phyloP scores from a whole-genome alignment of 2,888 invertebrate species.

The Plagiodera versicolora region DNA sequence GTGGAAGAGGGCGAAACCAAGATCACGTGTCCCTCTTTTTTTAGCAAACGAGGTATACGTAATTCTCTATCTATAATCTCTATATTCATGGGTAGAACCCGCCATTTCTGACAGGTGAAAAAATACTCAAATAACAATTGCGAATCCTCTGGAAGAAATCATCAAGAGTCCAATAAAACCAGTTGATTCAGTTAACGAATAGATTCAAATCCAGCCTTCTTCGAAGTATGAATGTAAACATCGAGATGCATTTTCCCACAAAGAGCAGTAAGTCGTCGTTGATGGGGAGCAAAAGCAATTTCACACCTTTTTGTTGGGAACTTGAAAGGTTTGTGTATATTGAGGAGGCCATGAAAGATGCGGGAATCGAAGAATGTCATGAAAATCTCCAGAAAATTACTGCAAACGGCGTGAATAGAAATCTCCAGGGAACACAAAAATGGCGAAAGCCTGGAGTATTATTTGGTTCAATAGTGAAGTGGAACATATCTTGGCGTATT shows the following conservation, averaged over 20 bases:
- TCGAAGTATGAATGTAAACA: background rate
- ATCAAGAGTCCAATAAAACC: background rate
- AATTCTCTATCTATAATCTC: too few relatives aligned
- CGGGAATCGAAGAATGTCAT: constrained; percentile 7
- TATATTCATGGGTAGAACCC: too few relatives aligned
- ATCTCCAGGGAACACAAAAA: background rate
- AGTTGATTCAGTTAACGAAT: background rate
- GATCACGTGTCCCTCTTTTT: too few relatives aligned
- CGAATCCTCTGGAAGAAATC: too few relatives aligned
- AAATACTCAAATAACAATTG: too few relatives aligned
- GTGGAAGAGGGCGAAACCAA: too few relatives aligned
- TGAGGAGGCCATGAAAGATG: constrained; percentile 16
- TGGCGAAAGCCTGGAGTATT: too few relatives aligned
- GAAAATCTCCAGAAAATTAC: constrained; percentile 12
- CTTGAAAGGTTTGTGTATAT: constrained; percentile 14
- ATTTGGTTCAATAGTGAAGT: too few relatives aligned
- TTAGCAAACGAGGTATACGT: too few relatives aligned
- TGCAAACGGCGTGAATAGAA: background rate
- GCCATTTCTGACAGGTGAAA: too few relatives aligned
- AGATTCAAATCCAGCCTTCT: background rate
- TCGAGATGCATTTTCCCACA: background rate
- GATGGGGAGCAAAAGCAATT: constrained; percentile 17
- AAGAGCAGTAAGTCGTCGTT: constrained; percentile 1
- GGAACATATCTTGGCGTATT: too few relatives aligned
- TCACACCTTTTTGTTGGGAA: constrained; percentile 15